phyloP scores from a whole-genome alignment of 1,140 invertebrate species.

The Paracyclopina nana region DNA sequence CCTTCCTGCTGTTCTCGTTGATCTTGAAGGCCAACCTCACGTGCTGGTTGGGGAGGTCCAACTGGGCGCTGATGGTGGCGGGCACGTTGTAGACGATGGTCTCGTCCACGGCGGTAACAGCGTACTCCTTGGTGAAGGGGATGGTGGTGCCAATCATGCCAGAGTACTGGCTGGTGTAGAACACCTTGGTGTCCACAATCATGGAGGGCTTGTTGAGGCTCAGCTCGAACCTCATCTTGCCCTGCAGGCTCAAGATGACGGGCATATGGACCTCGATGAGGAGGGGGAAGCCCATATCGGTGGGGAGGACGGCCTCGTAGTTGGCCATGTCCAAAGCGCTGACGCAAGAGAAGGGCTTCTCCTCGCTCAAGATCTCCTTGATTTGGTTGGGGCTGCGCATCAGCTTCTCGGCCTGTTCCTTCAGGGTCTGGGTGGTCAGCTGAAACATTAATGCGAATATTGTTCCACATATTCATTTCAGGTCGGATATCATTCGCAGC shows the following conservation, averaged over 20 bases:
- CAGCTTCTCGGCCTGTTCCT: background rate
- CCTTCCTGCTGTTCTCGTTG: background rate
- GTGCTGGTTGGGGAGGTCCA: background rate
- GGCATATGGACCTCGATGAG: slow-evolving; percentile 14
- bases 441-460: too few relatives aligned
- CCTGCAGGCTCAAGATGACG: background rate
- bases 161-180: background rate
- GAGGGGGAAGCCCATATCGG: slow-evolving; percentile 16
- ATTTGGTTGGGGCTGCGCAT: background rate
- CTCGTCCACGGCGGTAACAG: slow-evolving; percentile 7
- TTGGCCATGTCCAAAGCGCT: slow-evolving; percentile 1
- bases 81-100: slow-evolving; percentile 1
- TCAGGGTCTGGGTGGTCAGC: too few relatives aligned
- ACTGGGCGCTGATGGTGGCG: background rate
- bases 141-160: slow-evolving; percentile 10
- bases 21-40: slow-evolving; percentile 1
- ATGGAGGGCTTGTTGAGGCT: background rate
- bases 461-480: too few relatives aligned
- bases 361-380: background rate
- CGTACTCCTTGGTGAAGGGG: slow-evolving; percentile 13
- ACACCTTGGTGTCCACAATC: background rate
- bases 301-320: slow-evolving; percentile 11
- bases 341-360: background rate
- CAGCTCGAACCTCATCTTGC: slow-evolving; percentile 5
- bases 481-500: too few relatives aligned